A percentile compares a stretch with the other conserved stretches of the same genome.
Evolutionary conservation across 2,797 vertebrate genomes (phyloP).

Genomic region (Thripadectes ignobilis): DNA sequence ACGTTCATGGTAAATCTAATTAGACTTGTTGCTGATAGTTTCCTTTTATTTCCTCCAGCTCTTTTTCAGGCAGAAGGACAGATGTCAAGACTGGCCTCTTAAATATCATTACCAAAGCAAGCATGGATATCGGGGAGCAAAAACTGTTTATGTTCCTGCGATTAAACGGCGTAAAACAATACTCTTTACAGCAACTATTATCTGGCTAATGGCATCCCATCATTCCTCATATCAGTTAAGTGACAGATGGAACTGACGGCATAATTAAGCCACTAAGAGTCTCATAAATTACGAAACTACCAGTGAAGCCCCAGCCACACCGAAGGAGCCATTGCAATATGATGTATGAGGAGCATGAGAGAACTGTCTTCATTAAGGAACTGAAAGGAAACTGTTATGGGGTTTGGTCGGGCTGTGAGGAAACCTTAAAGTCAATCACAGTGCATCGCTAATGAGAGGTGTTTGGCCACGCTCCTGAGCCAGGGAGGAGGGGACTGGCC

Average conservation of each 20-base stretch:
- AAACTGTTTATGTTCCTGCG: constrained; percentile 48
- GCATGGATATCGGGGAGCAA: constrained; percentile 15
- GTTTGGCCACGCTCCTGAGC: neutral
- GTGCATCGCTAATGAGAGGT: neutral
- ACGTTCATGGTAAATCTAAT: neutral
- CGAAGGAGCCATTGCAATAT: neutral
- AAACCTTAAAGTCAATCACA: neutral
- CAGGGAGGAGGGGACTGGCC: neutral
- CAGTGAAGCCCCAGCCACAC: neutral
- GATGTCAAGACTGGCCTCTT: constrained; percentile 15
- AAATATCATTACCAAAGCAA: constrained; percentile 4
- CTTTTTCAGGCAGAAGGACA: constrained; percentile 27
- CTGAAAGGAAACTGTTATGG: neutral
- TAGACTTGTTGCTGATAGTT: neutral
- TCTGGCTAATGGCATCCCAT: constrained; percentile 64
- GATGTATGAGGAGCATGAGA: neutral
- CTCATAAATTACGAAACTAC: constrained; percentile 67
- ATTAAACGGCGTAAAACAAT: constrained; percentile 68
- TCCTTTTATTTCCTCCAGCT: neutral
- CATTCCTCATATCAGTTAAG: constrained; percentile 69
- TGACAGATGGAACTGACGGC: constrained; percentile 63
- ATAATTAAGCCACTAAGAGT: constrained; percentile 72
- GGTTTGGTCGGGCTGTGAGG: neutral
- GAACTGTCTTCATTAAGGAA: constrained; percentile 3
- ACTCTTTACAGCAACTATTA: constrained; percentile 73